These are phyloP conservation scores for Harpalus rubripes DNA, from an alignment of 2,888 invertebrate species.

Conservation along the genomic window DNA sequence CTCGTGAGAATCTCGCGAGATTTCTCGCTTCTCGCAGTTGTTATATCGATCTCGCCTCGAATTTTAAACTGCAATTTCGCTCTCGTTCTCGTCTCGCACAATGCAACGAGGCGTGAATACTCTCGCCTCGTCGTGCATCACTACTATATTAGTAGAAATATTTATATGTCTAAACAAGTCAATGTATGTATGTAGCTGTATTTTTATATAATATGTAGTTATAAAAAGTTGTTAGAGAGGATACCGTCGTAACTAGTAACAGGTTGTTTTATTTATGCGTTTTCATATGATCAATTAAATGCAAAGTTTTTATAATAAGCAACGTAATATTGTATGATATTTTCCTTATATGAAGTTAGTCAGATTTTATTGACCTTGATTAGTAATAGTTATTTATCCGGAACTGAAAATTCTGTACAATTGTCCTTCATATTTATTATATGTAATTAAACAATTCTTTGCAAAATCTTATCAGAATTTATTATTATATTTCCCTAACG, in stretches of 20 bases:
- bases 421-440: not conserved
- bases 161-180: too few species aligned
- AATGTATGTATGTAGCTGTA: too few species aligned
- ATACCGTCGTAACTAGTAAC: not conserved
- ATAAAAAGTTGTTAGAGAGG: too few species aligned
- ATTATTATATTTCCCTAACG: not conserved
- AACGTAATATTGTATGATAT: not conserved
- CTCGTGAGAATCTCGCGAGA: too few species aligned
- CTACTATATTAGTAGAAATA: too few species aligned
- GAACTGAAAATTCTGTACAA: not conserved
- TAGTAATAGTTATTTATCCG: not conserved
- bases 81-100: too few species aligned
- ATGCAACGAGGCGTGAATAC: too few species aligned
- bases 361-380: conserved; percentile 2
- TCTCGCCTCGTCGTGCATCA: too few species aligned
- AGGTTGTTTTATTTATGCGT: not conserved
- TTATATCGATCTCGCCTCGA: too few species aligned
- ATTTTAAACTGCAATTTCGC: too few species aligned
- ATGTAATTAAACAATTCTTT: not conserved
- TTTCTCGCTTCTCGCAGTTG: too few species aligned
- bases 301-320: not conserved
- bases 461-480: not conserved
- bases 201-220: too few species aligned
- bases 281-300: not conserved
- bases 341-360: conserved; percentile 6